These are phyloP conservation scores for Aleadryas rufinucha DNA, from an alignment of 2,113 vertebrate genomes.

Conservation along the genomic window DNA sequence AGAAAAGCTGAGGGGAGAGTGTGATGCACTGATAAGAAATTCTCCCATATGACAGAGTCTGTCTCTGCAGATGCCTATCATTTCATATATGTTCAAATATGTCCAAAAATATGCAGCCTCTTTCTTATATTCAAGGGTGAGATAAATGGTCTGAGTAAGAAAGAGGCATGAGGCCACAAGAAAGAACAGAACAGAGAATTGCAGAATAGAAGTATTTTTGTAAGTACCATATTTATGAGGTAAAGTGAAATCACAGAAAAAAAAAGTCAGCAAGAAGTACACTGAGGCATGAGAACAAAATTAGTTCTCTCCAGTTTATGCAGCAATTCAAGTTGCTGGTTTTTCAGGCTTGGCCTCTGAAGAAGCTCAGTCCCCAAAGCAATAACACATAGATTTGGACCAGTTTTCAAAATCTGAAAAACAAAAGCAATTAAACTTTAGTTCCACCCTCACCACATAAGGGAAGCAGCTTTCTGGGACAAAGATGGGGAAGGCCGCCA, in stretches of 20 bases:
- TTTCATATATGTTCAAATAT: not conserved
- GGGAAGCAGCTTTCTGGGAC: not conserved
- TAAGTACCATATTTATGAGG: not conserved
- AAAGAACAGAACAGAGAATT: not conserved
- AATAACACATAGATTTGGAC: not conserved
- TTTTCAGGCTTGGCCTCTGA: not conserved
- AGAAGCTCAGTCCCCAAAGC: not conserved
- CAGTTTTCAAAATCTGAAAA: not conserved
- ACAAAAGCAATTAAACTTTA: not conserved
- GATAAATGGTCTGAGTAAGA: not conserved
- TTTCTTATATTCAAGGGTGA: not conserved
- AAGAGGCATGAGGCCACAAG: not conserved
- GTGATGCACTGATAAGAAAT: not conserved
- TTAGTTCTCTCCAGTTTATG: not conserved
- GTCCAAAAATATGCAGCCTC: not conserved
- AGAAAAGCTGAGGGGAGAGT: accelerated
- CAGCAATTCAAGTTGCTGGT: not conserved
- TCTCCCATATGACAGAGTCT: not conserved
- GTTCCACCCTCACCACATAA: not conserved
- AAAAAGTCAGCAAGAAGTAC: not conserved
- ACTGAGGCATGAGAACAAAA: not conserved
- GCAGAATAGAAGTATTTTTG: not conserved
- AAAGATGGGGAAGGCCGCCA: not conserved
- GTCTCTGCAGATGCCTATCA: not conserved
- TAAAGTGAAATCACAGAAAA: not conserved